Evolutionary conservation across 2,113 vertebrate species (phyloP), one percentile per base, ranked within the genome.

Genomic region (Solea solea): DNA sequence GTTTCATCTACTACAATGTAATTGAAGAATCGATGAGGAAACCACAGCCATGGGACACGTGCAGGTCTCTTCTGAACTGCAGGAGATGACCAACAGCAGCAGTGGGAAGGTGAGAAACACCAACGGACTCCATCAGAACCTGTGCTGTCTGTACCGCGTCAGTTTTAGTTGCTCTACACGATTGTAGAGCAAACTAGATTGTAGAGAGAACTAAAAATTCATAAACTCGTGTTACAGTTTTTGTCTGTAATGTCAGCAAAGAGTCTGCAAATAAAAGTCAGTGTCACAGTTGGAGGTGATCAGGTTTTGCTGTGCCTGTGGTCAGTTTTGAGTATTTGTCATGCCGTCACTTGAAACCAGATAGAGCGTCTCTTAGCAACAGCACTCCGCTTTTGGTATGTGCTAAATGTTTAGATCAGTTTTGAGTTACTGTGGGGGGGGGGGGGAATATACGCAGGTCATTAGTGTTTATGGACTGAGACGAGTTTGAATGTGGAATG

Each of bases 71-170:
- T 4, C 12, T 7, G 15, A 70, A 27, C 41, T 27, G 8, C 73
- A 69, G 70, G 80, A 75, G 44, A 7, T 60, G 0, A 58, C 39
- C 10, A 34, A 72, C 3, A 21, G 21, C 65, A 63, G 53, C 64
- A 74, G 25, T 44, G 69, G n/a, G 55, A 69, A 84, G 84, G 92
- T 93, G 49, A 60, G 78, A 74, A 59, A 44, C 48, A 55, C 39
- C 52, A 2, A 34, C 34, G 34, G 34, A 34, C 34, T 34, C 34
- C 34, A 34, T 34, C 5, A 34, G 34, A 34, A 34, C 34, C 34
- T 34, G 5, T 34, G 34, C 34, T 34, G 34, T 34, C 21, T 21
- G 21, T 21, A 21, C 21, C 1, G 21, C 1, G 21, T 21, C 21
- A 21, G 1, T 34, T 34, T 1, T 34, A 6, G 34, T 34, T 34